Evolutionary conservation across 2,113 vertebrate genomes (phyloP).

Genomic region (Stegastes partitus): DNA sequence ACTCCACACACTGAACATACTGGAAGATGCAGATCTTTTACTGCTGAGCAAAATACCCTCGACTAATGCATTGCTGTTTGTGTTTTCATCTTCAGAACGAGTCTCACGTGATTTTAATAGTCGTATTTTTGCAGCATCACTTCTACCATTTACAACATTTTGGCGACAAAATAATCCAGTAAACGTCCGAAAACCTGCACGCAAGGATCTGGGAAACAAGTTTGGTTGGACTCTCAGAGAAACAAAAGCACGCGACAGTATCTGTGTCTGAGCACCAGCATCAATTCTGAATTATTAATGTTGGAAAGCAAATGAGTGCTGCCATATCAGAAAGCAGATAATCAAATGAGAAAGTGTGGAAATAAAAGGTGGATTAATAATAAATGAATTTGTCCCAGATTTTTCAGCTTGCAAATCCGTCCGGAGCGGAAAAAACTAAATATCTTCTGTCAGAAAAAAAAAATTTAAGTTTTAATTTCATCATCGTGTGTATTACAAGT

Average conservation of each 20-base stretch:
- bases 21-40: neutral
- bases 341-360: slow-evolving; percentile 78
- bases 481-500: slow-evolving; percentile 30
- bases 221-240: slow-evolving; percentile 28
- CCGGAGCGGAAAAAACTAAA: slow-evolving; percentile 63
- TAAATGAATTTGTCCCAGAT: slow-evolving; percentile 78
- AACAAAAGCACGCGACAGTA: slow-evolving; percentile 62
- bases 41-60: slow-evolving; percentile 6
- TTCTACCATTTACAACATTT: neutral
- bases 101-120: neutral
- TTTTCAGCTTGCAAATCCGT: slow-evolving; percentile 49
- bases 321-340: slow-evolving; percentile 71
- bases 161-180: neutral
- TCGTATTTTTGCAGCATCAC: neutral
- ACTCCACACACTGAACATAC: neutral
- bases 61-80: slow-evolving; percentile 12
- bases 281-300: slow-evolving; percentile 75
- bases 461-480: slow-evolving; percentile 54
- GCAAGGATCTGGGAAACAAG: neutral
- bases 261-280: slow-evolving; percentile 58
- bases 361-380: slow-evolving; percentile 80
- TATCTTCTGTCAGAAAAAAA: slow-evolving; percentile 27
- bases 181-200: neutral
- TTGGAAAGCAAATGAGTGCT: slow-evolving; percentile 64
- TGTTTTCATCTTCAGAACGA: slow-evolving; percentile 20